Conservation (phyloP, 2,888 invertebrate species). For the Eupsilia transversa region DNA sequence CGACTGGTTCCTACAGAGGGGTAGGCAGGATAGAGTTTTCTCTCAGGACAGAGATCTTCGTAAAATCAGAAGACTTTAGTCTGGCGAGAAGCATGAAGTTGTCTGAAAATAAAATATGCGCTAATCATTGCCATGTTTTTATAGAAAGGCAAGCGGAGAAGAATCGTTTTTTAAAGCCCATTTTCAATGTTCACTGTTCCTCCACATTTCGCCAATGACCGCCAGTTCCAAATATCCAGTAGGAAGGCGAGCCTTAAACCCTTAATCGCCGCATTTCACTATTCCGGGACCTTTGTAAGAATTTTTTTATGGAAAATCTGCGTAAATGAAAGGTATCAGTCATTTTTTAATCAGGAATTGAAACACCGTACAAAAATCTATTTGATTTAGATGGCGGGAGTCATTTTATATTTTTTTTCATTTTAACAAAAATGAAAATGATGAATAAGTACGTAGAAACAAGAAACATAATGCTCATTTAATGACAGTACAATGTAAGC, state of each 20-base stretch:
- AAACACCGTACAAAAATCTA: neutral
- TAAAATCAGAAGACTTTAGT: neutral
- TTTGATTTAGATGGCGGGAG: neutral
- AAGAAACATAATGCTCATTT: slow-evolving; percentile 19
- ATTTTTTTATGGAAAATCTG: neutral
- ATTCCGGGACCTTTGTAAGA: too few species aligned
- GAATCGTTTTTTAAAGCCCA: neutral
- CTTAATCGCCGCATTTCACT: neutral
- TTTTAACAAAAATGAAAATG: neutral
- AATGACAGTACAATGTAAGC: slow-evolving; percentile 16
- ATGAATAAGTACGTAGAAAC: neutral
- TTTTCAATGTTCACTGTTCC: neutral
- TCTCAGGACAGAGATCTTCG: too few species aligned
- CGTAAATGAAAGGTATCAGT: neutral
- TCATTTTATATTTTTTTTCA: too few species aligned
- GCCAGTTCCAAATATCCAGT: too few species aligned
- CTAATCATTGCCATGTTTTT: too few species aligned
- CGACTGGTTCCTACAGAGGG: neutral
- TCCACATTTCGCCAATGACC: neutral
- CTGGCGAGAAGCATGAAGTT: neutral
- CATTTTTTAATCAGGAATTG: neutral
- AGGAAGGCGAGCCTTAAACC: neutral
- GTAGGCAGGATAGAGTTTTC: too few species aligned
- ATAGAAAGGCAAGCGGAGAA: neutral
- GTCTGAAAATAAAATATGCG: neutral